Conservation (phyloP, 2,797 vertebrate genomes). For the Hippopotamyrus pictus region DNA sequence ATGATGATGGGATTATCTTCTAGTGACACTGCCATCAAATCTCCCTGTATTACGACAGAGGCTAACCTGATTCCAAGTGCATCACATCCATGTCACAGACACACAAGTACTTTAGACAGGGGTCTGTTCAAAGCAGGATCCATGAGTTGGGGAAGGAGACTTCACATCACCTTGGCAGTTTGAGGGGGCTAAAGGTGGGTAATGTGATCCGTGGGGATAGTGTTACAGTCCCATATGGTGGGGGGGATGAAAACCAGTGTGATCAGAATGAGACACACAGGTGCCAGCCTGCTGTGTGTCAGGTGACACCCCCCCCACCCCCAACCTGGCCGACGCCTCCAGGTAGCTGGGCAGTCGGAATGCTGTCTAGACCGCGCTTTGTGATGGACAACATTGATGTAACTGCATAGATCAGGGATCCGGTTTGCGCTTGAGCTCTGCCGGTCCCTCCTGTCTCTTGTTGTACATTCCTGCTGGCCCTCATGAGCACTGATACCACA, state of each 20-base stretch:
- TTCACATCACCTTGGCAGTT: constrained; percentile 22
- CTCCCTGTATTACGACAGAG: not conserved
- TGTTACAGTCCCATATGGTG: not conserved
- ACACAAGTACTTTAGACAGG: not conserved
- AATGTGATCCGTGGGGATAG: constrained; percentile 4
- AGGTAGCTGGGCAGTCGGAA: not conserved
- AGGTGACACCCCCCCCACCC: not conserved
- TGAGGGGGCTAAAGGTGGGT: constrained; percentile 28
- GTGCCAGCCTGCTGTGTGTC: constrained; percentile 11
- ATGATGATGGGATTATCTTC: not conserved
- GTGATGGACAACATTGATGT: not conserved
- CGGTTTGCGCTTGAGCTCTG: not conserved
- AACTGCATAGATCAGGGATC: constrained; percentile 36
- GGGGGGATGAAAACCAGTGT: constrained; percentile 17
- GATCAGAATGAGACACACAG: constrained; percentile 17
- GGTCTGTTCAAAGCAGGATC: not conserved
- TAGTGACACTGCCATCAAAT: not conserved
- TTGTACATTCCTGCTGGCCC: not conserved
- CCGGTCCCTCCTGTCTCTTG: not conserved
- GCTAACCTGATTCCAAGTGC: not conserved
- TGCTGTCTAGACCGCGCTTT: constrained; percentile 4
- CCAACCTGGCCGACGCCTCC: not conserved
- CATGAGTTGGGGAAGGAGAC: not conserved
- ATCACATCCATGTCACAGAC: not conserved
- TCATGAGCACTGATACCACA: not conserved